These are phyloP conservation scores for Omphaloscelis lunosa DNA, from an alignment of 2,888 invertebrate genomes.

Conservation along the genomic window DNA sequence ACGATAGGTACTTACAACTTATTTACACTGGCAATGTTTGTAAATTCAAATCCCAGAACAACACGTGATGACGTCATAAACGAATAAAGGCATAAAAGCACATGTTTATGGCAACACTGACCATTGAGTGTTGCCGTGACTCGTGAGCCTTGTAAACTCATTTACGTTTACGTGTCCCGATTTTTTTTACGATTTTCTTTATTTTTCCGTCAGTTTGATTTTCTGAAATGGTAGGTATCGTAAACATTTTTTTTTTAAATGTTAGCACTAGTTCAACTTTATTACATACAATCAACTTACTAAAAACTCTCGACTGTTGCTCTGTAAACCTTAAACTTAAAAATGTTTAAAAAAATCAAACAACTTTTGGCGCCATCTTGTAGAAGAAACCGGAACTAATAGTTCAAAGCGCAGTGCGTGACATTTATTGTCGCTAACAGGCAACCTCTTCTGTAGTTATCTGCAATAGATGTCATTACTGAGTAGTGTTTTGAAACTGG, in stretches of 20 bases:
- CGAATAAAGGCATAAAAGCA: conserved; percentile 59
- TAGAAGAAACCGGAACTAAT: conserved; percentile 29
- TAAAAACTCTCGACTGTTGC: not conserved
- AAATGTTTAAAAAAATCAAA: not conserved
- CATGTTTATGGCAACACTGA: conserved; percentile 61
- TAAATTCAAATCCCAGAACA: conserved; percentile 52
- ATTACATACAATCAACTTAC: not conserved
- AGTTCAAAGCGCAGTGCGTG: conserved; percentile 8
- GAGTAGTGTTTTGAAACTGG: not conserved
- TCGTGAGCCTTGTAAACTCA: conserved; percentile 50
- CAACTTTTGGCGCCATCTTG: conserved; percentile 31
- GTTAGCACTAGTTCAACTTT: not conserved
- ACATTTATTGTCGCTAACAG: conserved; percentile 33
- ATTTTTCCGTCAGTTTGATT: not conserved
- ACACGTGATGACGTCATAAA: conserved; percentile 56
- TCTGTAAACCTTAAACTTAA: not conserved
- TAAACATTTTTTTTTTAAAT: not conserved
- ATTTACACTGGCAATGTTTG: conserved; percentile 53
- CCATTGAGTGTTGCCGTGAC: conserved; percentile 47
- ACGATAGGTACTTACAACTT: conserved; percentile 45
- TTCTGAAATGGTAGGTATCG: not conserved
- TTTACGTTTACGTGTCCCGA: conserved; percentile 34
- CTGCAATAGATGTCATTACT: conserved; percentile 55
- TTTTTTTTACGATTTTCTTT: conserved; percentile 13
- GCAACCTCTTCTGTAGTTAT: not conserved